A percentile compares a stretch with the other conserved stretches of the same genome.
These are phyloP conservation scores for Drosophila barbarae DNA, from an alignment of 2,888 invertebrate genomes.

Conservation along the genomic window DNA sequence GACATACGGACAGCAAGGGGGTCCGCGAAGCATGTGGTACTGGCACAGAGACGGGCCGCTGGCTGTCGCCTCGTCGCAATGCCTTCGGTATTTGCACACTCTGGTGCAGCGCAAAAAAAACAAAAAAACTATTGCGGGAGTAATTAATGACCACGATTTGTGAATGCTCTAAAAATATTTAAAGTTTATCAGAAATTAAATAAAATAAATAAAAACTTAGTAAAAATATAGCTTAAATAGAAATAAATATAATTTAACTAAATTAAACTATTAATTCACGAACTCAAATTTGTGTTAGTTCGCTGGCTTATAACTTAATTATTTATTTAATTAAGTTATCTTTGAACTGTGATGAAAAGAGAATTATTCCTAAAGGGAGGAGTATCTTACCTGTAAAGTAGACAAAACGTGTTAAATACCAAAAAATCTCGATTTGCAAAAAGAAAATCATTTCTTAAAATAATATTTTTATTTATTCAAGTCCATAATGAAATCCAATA, in stretches of 20 bases:
- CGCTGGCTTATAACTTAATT: background rate
- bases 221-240: background rate
- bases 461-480: background rate
- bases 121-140: constrained; percentile 1
- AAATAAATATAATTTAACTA: no score
- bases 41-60: constrained; percentile 38
- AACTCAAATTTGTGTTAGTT: no score
- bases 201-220: fast-evolving
- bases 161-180: constrained; percentile 28
- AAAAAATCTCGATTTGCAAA: background rate
- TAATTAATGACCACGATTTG: background rate
- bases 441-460: background rate
- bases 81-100: constrained; percentile 57
- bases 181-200: no score
- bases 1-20: constrained; percentile 3
- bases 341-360: no score
- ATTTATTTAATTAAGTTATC: background rate
- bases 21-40: constrained; percentile 54
- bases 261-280: no score
- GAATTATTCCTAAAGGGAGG: no score
- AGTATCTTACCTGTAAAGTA: no score
- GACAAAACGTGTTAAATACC: background rate
- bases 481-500: constrained; percentile 4
- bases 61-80: constrained; percentile 31
- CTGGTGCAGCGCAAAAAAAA: constrained; percentile 47